Evolutionary conservation across 2,888 invertebrate genomes (phyloP).

Genomic region (Boloria euphrosyne): DNA sequence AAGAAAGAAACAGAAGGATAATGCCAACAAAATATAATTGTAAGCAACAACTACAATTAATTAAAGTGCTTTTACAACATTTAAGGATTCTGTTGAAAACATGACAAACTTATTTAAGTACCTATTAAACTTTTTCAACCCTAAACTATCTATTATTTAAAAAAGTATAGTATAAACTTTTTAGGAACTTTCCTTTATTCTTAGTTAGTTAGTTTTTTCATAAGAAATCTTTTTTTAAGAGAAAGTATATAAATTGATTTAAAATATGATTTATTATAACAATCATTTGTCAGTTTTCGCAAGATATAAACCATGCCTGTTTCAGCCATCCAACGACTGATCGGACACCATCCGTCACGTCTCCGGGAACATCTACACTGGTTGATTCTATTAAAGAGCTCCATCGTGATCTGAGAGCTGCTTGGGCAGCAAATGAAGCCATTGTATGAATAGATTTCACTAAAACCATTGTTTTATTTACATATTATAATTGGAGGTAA

Average conservation of each 20-base stretch:
- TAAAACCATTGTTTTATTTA: slow-evolving; percentile 59
- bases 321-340: slow-evolving; percentile 92
- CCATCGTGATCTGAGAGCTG: slow-evolving; percentile 87
- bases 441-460: slow-evolving; percentile 69
- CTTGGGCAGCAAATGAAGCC: slow-evolving; percentile 87
- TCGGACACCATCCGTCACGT: slow-evolving; percentile 87
- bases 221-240: too few relatives aligned
- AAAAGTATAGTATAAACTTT: too few relatives aligned
- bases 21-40: too few relatives aligned
- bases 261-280: background rate
- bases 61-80: too few relatives aligned
- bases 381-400: slow-evolving; percentile 88
- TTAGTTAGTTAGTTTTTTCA: too few relatives aligned
- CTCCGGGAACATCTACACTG: slow-evolving; percentile 84
- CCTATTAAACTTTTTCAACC: background rate
- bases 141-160: too few relatives aligned
- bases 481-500: background rate
- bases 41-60: too few relatives aligned
- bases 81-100: too few relatives aligned
- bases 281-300: slow-evolving; percentile 12
- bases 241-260: background rate
- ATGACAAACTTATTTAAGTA: too few relatives aligned
- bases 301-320: slow-evolving; percentile 81
- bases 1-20: too few relatives aligned
- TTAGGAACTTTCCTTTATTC: too few relatives aligned